phyloP scores from a whole-genome alignment of 2,113 vertebrate genomes.

The Chionodraco myersi region DNA sequence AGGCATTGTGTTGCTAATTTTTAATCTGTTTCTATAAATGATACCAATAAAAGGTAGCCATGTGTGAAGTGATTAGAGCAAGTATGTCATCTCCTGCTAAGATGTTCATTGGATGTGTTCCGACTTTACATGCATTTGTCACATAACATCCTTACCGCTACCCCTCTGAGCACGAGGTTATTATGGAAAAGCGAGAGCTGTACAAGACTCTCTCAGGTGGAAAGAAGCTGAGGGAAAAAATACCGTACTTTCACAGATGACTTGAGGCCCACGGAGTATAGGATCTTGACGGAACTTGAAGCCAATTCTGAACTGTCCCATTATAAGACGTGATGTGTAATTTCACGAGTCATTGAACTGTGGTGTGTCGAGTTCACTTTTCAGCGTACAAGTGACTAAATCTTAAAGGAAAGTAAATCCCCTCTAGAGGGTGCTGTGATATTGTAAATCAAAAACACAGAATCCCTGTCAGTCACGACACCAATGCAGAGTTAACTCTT shows the following conservation, averaged over 20 bases:
- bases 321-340: slow-evolving; percentile 52
- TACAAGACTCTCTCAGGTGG: slow-evolving; percentile 30
- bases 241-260: slow-evolving; percentile 4
- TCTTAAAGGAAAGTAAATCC: slow-evolving; percentile 1
- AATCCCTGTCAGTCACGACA: background rate
- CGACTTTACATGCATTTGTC: slow-evolving; percentile 15
- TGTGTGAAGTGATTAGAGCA: slow-evolving; percentile 12
- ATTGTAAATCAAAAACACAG: background rate
- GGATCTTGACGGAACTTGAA: slow-evolving; percentile 28
- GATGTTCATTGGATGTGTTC: slow-evolving; percentile 16
- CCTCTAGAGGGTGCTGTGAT: slow-evolving; percentile 65
- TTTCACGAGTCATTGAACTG: slow-evolving; percentile 69
- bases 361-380: slow-evolving; percentile 35
- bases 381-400: slow-evolving; percentile 12
- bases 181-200: slow-evolving; percentile 14
- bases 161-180: slow-evolving; percentile 8
- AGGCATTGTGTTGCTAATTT: background rate
- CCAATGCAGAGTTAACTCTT: background rate
- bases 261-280: slow-evolving; percentile 16
- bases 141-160: slow-evolving; percentile 5
- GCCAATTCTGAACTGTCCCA: slow-evolving; percentile 49
- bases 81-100: slow-evolving; percentile 22
- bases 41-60: background rate
- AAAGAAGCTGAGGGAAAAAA: slow-evolving; percentile 36
- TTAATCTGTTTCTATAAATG: background rate